Evolutionary conservation across 2,888 invertebrate genomes (phyloP).

Genomic region (Drosophila differens): DNA sequence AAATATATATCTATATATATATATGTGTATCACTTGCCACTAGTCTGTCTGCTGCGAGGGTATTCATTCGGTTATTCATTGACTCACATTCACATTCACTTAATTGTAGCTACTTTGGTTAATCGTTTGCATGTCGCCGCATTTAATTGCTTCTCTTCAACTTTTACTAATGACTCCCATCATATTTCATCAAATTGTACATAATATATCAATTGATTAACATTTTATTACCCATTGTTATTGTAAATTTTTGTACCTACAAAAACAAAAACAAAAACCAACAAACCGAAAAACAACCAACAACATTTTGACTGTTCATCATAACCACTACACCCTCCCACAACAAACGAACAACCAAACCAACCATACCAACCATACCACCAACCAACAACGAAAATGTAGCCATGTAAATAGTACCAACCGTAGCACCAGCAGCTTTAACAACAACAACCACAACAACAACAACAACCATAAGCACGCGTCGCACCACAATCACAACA

Average conservation of each 20-base stretch:
- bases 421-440: constrained; percentile 68
- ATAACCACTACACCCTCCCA: constrained; percentile 31
- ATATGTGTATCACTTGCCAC: background rate
- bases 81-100: background rate
- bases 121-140: constrained; percentile 18
- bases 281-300: constrained; percentile 48
- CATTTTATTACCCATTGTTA: constrained; percentile 76
- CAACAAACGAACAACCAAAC: constrained; percentile 24
- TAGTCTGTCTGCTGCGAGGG: background rate
- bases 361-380: constrained; percentile 38
- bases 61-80: background rate
- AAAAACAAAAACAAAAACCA: constrained; percentile 35
- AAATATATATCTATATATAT: background rate
- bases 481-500: constrained; percentile 61
- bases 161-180: constrained; percentile 1
- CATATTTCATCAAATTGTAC: constrained; percentile 65
- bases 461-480: constrained; percentile 52
- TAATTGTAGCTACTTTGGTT: background rate
- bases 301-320: constrained; percentile 71
- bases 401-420: constrained; percentile 83
- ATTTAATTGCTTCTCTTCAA: background rate
- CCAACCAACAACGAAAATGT: constrained; percentile 56
- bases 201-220: constrained; percentile 75
- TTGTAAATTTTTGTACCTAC: constrained; percentile 77
- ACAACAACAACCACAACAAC: constrained; percentile 61